These are phyloP conservation scores for Acleris literana DNA, from an alignment of 2,888 invertebrate species.

Conservation along the genomic window DNA sequence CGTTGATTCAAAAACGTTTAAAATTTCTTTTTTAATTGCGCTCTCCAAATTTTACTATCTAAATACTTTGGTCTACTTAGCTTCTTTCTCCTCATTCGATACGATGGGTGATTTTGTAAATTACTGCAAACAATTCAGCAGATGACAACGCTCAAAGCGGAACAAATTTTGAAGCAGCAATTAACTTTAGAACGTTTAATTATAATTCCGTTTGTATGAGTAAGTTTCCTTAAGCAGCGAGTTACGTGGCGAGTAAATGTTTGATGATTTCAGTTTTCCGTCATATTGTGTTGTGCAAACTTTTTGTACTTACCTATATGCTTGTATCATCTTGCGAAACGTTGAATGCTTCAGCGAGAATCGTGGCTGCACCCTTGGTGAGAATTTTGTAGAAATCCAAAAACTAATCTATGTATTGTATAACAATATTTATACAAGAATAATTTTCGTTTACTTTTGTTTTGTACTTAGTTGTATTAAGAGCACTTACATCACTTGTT, in stretches of 20 bases:
- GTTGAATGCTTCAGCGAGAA: slow-evolving; percentile 53
- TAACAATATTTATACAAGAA: slow-evolving; percentile 43
- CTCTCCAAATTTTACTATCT: slow-evolving; percentile 25
- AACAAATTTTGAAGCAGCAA: slow-evolving; percentile 16
- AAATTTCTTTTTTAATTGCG: slow-evolving; percentile 21
- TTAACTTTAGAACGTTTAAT: slow-evolving; percentile 16
- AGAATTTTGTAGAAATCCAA: slow-evolving; percentile 19
- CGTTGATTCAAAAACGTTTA: slow-evolving; percentile 22
- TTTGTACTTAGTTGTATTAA: slow-evolving; percentile 58
- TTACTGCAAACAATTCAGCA: slow-evolving; percentile 17
- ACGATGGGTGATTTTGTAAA: slow-evolving; percentile 25
- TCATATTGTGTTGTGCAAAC: background rate
- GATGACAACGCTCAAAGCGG: slow-evolving; percentile 20
- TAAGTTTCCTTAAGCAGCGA: background rate
- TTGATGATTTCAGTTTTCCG: slow-evolving; percentile 2
- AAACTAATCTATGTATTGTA: slow-evolving; percentile 28
- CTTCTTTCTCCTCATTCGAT: slow-evolving; percentile 29
- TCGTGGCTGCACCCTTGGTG: slow-evolving; percentile 11
- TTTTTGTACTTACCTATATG: slow-evolving; percentile 65
- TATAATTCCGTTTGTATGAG: slow-evolving; percentile 6
- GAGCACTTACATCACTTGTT: slow-evolving; percentile 58
- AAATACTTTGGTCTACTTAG: slow-evolving; percentile 24
- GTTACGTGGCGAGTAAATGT: slow-evolving; percentile 13
- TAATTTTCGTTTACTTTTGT: slow-evolving; percentile 48
- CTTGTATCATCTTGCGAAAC: slow-evolving; percentile 72